phyloP scores from a whole-genome alignment of 2,888 invertebrate genomes.

The Ptilodon capucinus region DNA sequence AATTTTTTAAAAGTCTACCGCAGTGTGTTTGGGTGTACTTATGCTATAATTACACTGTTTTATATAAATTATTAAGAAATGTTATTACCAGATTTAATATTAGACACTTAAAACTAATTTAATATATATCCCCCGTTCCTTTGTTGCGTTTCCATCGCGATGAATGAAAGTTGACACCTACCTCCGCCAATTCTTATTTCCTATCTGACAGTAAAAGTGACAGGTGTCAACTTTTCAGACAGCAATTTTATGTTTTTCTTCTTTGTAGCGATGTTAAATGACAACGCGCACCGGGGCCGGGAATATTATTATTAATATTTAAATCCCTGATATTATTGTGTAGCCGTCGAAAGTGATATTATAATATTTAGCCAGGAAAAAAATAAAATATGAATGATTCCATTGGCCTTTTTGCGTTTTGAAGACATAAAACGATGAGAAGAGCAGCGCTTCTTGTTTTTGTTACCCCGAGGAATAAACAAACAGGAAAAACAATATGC shows the following conservation, averaged over 20 bases:
- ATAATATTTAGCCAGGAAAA: no score
- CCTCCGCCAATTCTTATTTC: conserved; percentile 37
- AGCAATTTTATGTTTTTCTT: conserved; percentile 25
- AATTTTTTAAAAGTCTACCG: no score
- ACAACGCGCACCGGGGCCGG: neutral
- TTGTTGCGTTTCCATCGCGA: conserved; percentile 7
- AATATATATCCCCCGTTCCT: conserved; percentile 2
- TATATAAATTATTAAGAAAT: no score
- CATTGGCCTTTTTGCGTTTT: no score
- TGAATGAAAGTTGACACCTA: conserved; percentile 30
- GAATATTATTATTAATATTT: neutral
- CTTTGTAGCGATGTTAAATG: neutral
- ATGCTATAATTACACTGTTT: no score
- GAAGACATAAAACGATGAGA: no score
- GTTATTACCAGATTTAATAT: no score
- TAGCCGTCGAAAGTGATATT: neutral
- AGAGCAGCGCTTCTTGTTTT: no score
- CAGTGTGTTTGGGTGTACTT: no score
- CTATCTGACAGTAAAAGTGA: conserved; percentile 40
- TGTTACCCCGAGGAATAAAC: no score
- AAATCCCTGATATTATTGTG: neutral
- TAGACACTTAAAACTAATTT: conserved; percentile 15
- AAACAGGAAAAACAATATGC: neutral
- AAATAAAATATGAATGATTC: no score
- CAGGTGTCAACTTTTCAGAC: conserved; percentile 37